Base-by-base conservation (phyloP, 1,140 invertebrate species). In the Heterodera schachtii region DNA sequence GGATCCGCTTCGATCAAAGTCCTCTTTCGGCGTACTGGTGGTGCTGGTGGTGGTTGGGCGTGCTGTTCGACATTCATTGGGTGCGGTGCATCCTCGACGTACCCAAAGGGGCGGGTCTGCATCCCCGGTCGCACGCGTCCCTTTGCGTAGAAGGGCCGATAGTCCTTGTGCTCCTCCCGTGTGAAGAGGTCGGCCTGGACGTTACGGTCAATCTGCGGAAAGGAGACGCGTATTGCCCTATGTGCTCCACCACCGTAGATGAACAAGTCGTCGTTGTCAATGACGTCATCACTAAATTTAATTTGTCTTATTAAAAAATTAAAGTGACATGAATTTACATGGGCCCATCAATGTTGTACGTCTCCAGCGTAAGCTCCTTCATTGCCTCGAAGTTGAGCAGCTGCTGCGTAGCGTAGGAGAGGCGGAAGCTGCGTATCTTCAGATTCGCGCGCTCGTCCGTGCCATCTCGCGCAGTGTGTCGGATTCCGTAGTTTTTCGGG, bases 371-470 rank as follows among this genome's bases (percentile, higher is more conserved):
- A n/a, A n/a, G 31, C 1, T 31, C 31, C 31, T 31, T 31, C 31
- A 31, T 1, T 0, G 31, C 31, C 0, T 0, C 31, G 1, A 31
- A 31, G 1, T 31, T 31, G 0, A 31, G 31, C 31, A 31, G 1
- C 1, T 31, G 31, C 1, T 31, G 31, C 0, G 31, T 31, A 1
- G 31, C 31, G 31, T 31, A 31, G 0, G 31, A 31, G 0, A 31
- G 1, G 0, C 31, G 31, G 1, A 31, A 31, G 1, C 31, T 31
- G 0, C 67, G 4, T 7, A 75, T 44, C 9, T 75, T 75, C 5
- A 75, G 3, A 5, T 74, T 52, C 19, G 75, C 60, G 8, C 77
- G 44, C 75, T 78, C 77, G 41, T 78, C 77, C 2, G 5, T 52
- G 3, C 77, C 75, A 0, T 43, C 66, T 7, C n/a, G 0, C 6